Percentiles rank a stretch among this genome's conserved stretches.
phyloP scores from a whole-genome alignment of 2,797 vertebrate genomes.

The Paguma larvata region DNA sequence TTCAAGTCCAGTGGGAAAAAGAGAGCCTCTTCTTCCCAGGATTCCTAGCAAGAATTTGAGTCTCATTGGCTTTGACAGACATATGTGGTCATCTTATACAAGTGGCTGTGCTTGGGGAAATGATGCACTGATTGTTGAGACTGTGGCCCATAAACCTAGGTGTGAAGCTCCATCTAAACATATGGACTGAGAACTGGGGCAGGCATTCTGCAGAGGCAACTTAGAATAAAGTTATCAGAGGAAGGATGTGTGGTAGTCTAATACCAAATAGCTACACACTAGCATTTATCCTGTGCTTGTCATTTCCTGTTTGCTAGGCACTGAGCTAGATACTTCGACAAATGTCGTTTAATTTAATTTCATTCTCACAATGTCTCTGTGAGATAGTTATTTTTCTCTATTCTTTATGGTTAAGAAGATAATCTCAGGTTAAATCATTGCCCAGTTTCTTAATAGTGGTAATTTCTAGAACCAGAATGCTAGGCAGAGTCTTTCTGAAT shows the following conservation, averaged over 20 bases:
- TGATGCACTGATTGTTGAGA: background rate
- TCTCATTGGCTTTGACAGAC: background rate
- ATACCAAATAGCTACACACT: background rate
- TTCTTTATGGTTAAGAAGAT: slow-evolving; percentile 12
- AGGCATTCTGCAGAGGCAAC: background rate
- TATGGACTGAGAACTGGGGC: background rate
- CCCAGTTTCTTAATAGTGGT: background rate
- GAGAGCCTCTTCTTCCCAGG: background rate
- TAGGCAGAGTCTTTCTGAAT: slow-evolving; percentile 25
- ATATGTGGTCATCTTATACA: background rate
- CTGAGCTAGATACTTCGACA: background rate
- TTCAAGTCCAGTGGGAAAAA: background rate
- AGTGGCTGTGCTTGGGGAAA: background rate
- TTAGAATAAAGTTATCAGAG: background rate
- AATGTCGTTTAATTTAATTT: slow-evolving; percentile 2
- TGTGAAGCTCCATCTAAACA: slow-evolving; percentile 7
- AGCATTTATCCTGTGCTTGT: background rate
- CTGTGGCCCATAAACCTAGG: background rate
- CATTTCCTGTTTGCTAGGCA: background rate
- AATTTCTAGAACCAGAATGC: slow-evolving; percentile 13
- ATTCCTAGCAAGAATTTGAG: slow-evolving; percentile 6
- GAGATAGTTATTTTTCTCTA: slow-evolving; percentile 43
- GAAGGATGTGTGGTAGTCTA: background rate
- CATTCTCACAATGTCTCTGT: background rate
- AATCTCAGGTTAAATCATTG: slow-evolving; percentile 18